Percentiles rank a stretch among this genome's conserved stretches.
Conservation (phyloP, 2,113 vertebrate species). For the Mugil cephalus region DNA sequence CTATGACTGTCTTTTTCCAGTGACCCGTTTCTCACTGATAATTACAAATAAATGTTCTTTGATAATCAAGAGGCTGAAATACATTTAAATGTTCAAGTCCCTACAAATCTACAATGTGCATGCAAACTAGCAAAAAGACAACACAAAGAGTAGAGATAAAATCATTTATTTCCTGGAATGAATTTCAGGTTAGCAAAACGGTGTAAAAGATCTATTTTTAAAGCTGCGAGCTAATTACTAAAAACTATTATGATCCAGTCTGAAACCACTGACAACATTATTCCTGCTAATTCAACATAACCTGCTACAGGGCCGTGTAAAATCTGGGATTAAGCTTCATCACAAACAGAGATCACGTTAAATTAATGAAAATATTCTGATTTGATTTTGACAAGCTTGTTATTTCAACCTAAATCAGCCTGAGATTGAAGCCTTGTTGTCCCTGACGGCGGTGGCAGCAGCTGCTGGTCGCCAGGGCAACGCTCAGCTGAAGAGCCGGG, state of each 20-base stretch:
- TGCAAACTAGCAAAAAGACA: background rate
- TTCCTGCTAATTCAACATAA: slow-evolving; percentile 37
- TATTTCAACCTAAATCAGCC: slow-evolving; percentile 5
- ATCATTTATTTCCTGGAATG: slow-evolving; percentile 62
- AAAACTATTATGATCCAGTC: slow-evolving; percentile 27
- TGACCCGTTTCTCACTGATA: too few relatives aligned
- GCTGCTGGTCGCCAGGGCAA: background rate
- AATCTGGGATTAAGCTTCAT: slow-evolving; percentile 10
- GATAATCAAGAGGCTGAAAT: background rate
- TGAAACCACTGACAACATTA: slow-evolving; percentile 19
- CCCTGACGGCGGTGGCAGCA: background rate
- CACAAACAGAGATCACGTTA: slow-evolving; percentile 23
- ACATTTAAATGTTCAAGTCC: background rate
- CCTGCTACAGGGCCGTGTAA: slow-evolving; percentile 34
- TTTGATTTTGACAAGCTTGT: slow-evolving; percentile 21
- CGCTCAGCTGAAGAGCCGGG: background rate
- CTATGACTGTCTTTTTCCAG: too few relatives aligned
- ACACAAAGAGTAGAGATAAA: slow-evolving; percentile 1
- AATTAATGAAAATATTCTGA: slow-evolving; percentile 7
- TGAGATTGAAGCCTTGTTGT: slow-evolving; percentile 4
- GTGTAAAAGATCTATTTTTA: slow-evolving; percentile 57
- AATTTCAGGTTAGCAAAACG: slow-evolving; percentile 60
- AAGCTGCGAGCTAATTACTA: slow-evolving; percentile 61
- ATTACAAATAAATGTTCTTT: background rate
- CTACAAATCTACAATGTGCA: background rate